Percentiles rank a stretch among this genome's conserved stretches.
Conservation (phyloP, 2,113 vertebrate genomes). For the Capreolus pygargus region DNA sequence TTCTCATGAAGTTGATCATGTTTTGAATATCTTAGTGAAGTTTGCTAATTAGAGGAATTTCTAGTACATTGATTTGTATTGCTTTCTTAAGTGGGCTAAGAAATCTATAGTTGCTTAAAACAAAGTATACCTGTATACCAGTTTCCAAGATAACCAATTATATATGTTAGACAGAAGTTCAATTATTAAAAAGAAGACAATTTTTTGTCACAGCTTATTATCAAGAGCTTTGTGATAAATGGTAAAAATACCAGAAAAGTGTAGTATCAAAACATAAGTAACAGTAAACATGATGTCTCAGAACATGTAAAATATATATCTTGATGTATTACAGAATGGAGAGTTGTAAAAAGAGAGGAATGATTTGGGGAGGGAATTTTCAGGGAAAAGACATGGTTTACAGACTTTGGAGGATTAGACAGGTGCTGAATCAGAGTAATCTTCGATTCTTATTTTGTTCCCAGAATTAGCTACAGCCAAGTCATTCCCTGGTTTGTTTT, state of each 20-base stretch:
- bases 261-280: not conserved
- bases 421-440: not conserved
- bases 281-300: not conserved
- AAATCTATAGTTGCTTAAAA: conserved; percentile 26
- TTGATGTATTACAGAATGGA: not conserved
- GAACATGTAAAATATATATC: not conserved
- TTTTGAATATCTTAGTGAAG: conserved; percentile 16
- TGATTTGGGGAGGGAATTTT: not conserved
- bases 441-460: conserved; percentile 16
- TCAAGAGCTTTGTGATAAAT: not conserved
- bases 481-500: conserved; percentile 32
- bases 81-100: not conserved
- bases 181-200: not conserved
- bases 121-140: not conserved
- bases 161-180: conserved; percentile 7
- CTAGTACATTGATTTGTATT: not conserved
- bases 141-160: not conserved
- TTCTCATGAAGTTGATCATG: not conserved
- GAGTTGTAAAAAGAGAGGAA: conserved; percentile 11
- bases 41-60: conserved; percentile 18
- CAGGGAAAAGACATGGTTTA: not conserved
- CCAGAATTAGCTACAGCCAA: not conserved
- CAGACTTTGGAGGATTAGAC: not conserved
- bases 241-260: not conserved
- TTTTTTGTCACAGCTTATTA: not conserved